Evolutionary conservation across 2,888 invertebrate species (phyloP).

Genomic region (Silvanus unidentatus): DNA sequence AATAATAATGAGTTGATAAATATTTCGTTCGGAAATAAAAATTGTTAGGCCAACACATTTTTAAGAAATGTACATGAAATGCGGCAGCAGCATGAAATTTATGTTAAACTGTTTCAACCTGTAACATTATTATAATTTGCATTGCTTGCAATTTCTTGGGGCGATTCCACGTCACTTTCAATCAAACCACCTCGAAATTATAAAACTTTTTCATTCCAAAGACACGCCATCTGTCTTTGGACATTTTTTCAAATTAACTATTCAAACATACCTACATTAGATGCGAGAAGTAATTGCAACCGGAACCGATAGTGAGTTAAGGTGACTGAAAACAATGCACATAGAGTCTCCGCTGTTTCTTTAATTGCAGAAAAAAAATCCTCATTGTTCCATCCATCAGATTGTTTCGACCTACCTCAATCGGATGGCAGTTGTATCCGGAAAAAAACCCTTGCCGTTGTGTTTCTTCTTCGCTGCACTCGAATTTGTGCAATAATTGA

Average conservation of each 20-base stretch:
- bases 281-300: too few relatives aligned
- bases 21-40: too few relatives aligned
- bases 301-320: too few relatives aligned
- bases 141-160: constrained; percentile 1
- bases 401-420: constrained; percentile 35
- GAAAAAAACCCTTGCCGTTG: constrained; percentile 1
- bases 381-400: constrained; percentile 23
- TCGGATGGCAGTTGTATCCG: constrained; percentile 33
- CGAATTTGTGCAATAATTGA: too few relatives aligned
- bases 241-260: too few relatives aligned
- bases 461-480: constrained; percentile 1
- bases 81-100: constrained; percentile 6
- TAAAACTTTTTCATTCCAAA: too few relatives aligned
- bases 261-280: too few relatives aligned
- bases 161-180: constrained; percentile 4
- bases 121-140: constrained; percentile 1
- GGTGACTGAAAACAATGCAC: background rate
- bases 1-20: too few relatives aligned
- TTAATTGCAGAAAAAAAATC: constrained; percentile 19
- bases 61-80: too few relatives aligned
- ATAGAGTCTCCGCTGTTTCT: background rate
- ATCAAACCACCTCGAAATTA: constrained; percentile 2
- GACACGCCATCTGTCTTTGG: too few relatives aligned
- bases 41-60: too few relatives aligned
- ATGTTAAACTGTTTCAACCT: constrained; percentile 5